Base-by-base conservation (phyloP, 2,113 vertebrate genomes). In the Shinisaurus crocodilurus region DNA sequence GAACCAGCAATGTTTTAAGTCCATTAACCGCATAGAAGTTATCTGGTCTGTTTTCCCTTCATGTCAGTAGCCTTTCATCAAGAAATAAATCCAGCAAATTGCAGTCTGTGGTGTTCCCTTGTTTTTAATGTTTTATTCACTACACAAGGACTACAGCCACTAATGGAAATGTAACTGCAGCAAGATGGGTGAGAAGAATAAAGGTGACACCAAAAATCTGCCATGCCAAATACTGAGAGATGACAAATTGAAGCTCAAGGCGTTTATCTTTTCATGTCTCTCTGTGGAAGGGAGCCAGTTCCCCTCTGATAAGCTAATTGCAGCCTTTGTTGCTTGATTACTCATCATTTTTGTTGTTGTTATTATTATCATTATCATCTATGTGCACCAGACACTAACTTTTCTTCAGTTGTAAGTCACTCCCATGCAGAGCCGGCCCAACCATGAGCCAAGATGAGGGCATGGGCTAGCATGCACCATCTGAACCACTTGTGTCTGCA, bases 211-310 rank as follows among this genome's bases (percentile, higher is more conserved):
- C 75, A 91, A 92, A 94, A 91, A 91, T 87, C 90, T 89, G 92
- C 91, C 54, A 10, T 94, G 70, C 16, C 34, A 89, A 90, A 93
- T 65, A 83, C 91, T 65, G 89, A 37, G 69, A 72, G 91, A 82
- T 91, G 60, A 88, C 92, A 91, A 90, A 89, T 90, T 95, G 94
- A 87, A 77, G 74, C 77, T 90, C 88, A 32, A 93, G 92, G 94
- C 85, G 29, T 86, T 1, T 92, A 88, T 92, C 87, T 67, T 79
- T 18, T n/a, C 82, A 43, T 92, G 57, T 77, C 1, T 63, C 8
- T 32, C 40, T 80, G 82, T 87, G 90, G 84, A 90, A 91, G 57
- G 2, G 88, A 94, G 89, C 89, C 90, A 85, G 82, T 76, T 77
- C 82, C 27, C 81, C 90, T 27, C 72, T 89, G 85, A 29, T 6